Evolutionary conservation across 2,797 vertebrate species (phyloP).

Genomic region (Rousettus madagascariensis): DNA sequence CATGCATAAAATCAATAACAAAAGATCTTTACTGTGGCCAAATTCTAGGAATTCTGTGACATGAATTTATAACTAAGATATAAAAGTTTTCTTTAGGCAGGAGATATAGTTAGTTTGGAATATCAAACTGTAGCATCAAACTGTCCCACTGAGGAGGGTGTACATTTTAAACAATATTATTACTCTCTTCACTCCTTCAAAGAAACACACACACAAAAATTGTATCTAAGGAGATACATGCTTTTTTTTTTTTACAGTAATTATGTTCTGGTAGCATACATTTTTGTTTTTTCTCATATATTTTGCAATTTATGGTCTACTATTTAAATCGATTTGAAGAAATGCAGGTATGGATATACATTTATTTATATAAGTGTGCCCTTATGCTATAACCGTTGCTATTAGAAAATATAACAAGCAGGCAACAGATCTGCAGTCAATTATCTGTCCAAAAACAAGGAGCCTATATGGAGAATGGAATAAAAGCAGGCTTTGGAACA

Average conservation of each 20-base stretch:
- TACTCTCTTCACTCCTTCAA: neutral
- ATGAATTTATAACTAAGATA: neutral
- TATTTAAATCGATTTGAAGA: neutral
- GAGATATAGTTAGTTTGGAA: neutral
- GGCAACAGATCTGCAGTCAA: neutral
- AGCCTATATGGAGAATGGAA: neutral
- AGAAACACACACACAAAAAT: neutral
- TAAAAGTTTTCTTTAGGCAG: neutral
- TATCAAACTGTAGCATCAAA: neutral
- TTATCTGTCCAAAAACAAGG: neutral
- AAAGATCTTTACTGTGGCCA: neutral
- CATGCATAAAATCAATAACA: conserved; percentile 15
- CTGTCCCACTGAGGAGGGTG: neutral
- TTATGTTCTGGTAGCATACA: neutral
- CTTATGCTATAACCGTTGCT: neutral
- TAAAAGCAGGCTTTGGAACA: neutral
- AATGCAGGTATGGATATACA: neutral
- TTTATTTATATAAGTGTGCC: neutral
- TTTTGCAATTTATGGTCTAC: neutral
- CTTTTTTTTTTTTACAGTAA: neutral
- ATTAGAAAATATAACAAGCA: neutral
- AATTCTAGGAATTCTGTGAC: neutral
- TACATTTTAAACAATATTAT: neutral
- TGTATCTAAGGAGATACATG: neutral
- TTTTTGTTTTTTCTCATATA: neutral